phyloP scores from a whole-genome alignment of 2,113 vertebrate genomes.

The Pseudorectes ferrugineus region DNA sequence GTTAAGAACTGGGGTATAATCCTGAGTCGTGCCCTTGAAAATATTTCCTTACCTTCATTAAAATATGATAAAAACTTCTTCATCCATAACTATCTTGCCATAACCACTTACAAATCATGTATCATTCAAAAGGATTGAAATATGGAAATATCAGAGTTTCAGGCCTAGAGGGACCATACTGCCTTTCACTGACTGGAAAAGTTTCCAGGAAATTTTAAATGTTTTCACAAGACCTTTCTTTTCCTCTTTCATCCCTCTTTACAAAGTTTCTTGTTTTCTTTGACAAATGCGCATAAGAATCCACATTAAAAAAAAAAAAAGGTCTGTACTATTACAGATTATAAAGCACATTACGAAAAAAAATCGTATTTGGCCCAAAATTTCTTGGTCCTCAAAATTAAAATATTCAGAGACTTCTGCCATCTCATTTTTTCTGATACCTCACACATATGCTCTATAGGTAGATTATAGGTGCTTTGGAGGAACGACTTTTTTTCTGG shows the following conservation, averaged over 20 bases:
- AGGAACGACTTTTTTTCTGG: not conserved
- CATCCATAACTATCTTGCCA: not conserved
- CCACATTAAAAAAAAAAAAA: no score
- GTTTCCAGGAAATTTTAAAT: not conserved
- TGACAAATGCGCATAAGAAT: not conserved
- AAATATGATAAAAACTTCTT: not conserved
- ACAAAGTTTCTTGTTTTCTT: not conserved
- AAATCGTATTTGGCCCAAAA: rapidly evolving
- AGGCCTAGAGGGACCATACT: not conserved
- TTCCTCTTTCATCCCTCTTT: not conserved
- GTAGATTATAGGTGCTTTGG: not conserved
- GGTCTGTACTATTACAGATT: rapidly evolving
- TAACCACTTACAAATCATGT: not conserved
- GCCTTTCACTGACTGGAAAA: not conserved
- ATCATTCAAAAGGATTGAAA: not conserved
- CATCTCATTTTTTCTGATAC: not conserved
- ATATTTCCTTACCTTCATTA: not conserved
- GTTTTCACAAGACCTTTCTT: not conserved
- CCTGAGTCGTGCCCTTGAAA: not conserved
- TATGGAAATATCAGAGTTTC: not conserved
- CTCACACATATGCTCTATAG: rapidly evolving
- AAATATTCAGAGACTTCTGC: not conserved
- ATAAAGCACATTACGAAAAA: not conserved
- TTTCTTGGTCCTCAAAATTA: not conserved
- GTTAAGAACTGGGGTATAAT: not conserved